phyloP scores from a whole-genome alignment of 2,797 vertebrate genomes.

The Alfaro cultratus region DNA sequence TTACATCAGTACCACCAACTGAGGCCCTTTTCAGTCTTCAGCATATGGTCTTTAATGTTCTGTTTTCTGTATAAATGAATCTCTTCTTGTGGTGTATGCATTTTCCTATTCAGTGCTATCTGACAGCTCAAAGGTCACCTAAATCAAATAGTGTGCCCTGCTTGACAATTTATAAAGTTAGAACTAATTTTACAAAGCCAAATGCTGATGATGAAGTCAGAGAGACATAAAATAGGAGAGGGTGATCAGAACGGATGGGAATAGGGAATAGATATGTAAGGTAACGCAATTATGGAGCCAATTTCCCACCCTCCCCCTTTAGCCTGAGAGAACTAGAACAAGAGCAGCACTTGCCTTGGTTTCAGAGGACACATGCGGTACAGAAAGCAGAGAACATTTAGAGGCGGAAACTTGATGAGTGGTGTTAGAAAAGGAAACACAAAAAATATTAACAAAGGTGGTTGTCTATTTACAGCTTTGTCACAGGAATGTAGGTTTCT shows the following conservation, averaged over 20 bases:
- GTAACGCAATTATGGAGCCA: conserved; percentile 77
- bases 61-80: not conserved
- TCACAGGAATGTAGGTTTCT: not conserved
- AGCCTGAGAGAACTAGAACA: conserved; percentile 69
- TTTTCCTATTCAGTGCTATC: not conserved
- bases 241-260: conserved; percentile 47
- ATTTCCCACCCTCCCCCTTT: conserved; percentile 60
- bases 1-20: not conserved
- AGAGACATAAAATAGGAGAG: conserved; percentile 25
- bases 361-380: conserved; percentile 73
- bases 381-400: conserved; percentile 19
- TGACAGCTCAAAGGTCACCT: not conserved
- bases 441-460: not conserved
- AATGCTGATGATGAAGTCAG: conserved; percentile 47
- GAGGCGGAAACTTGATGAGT: not conserved
- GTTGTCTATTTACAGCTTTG: not conserved
- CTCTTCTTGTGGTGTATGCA: not conserved
- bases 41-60: not conserved
- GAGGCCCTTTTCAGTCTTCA: not conserved
- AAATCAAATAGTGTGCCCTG: not conserved
- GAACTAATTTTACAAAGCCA: conserved; percentile 49
- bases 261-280: conserved; percentile 61
- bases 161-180: not conserved
- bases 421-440: not conserved
- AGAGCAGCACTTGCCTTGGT: conserved; percentile 61